Percentiles rank a stretch among this genome's conserved stretches.
phyloP scores from a whole-genome alignment of 2,113 vertebrate genomes.

The Rynchops niger region DNA sequence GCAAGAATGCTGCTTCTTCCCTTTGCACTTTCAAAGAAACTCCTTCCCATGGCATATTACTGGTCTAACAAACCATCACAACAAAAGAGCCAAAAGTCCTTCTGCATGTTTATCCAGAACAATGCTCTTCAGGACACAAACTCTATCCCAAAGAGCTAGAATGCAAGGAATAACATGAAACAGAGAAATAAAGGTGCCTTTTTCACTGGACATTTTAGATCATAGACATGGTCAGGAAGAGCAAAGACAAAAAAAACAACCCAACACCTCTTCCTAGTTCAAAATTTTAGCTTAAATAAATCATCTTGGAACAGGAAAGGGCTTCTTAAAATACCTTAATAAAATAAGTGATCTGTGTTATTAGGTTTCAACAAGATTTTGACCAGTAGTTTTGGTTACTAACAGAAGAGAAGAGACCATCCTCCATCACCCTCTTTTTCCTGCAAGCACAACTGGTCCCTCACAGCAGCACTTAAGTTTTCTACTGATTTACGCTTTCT shows the following conservation, averaged over 20 bases:
- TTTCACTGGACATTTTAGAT: background rate
- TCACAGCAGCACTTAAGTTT: background rate
- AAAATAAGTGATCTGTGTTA: background rate
- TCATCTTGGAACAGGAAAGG: background rate
- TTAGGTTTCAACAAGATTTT: background rate
- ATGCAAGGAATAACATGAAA: accelerated
- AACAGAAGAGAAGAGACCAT: background rate
- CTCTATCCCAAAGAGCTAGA: background rate
- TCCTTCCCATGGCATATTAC: background rate
- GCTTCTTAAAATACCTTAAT: background rate
- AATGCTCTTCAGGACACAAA: background rate
- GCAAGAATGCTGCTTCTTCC: background rate
- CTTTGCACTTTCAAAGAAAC: background rate
- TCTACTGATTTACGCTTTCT: background rate
- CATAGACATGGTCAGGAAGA: background rate
- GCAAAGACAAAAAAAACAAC: background rate
- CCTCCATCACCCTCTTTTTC: background rate
- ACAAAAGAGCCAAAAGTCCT: background rate
- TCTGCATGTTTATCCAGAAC: background rate
- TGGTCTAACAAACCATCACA: background rate
- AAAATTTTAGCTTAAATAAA: background rate
- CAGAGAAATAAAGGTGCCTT: background rate
- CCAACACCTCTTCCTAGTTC: background rate
- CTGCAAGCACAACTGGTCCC: background rate
- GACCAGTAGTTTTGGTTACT: background rate